Percentiles rank a stretch among this genome's conserved stretches.
Conservation (phyloP, 2,797 vertebrate genomes). For the Melanotaenia boesemani region DNA sequence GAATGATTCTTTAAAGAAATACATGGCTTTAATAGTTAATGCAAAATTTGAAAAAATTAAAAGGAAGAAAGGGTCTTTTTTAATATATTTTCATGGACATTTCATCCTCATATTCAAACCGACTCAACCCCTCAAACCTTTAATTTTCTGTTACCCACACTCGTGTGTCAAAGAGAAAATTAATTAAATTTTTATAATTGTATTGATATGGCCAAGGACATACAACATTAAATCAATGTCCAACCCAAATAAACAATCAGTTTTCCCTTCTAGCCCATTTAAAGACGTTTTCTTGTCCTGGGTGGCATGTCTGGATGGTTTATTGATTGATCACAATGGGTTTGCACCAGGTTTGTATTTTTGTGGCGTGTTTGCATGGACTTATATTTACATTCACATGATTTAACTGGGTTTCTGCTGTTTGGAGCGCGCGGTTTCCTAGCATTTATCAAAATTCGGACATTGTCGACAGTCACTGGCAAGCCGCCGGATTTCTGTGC, state of each 20-base stretch:
- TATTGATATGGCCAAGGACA: slow-evolving; percentile 40
- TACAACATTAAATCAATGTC: slow-evolving; percentile 31
- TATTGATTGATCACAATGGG: too few relatives aligned
- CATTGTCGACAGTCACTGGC: too few relatives aligned
- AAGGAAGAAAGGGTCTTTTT: slow-evolving; percentile 22
- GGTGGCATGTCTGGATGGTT: too few relatives aligned
- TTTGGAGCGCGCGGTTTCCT: too few relatives aligned
- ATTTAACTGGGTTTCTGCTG: too few relatives aligned
- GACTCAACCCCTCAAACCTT: slow-evolving; percentile 3
- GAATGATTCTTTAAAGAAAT: slow-evolving; percentile 32
- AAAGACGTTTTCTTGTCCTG: too few relatives aligned
- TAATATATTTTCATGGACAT: slow-evolving; percentile 1
- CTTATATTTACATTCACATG: slow-evolving; percentile 35
- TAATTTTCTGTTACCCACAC: slow-evolving; percentile 28
- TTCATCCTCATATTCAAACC: slow-evolving; percentile 25
- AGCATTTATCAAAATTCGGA: too few relatives aligned
- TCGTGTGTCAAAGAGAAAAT: slow-evolving; percentile 16
- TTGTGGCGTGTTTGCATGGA: slow-evolving; percentile 18
- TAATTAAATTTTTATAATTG: slow-evolving; percentile 39
- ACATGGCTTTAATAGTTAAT: slow-evolving; percentile 26
- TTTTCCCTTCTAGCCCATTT: too few relatives aligned
- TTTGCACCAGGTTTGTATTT: too few relatives aligned
- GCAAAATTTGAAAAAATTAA: background rate
- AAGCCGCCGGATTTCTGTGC: too few relatives aligned
- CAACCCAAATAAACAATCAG: too few relatives aligned